A percentile compares a stretch with the other conserved stretches of the same genome.
Conservation (phyloP, 1,140 invertebrate genomes). For the Pristionchus pacificus region DNA sequence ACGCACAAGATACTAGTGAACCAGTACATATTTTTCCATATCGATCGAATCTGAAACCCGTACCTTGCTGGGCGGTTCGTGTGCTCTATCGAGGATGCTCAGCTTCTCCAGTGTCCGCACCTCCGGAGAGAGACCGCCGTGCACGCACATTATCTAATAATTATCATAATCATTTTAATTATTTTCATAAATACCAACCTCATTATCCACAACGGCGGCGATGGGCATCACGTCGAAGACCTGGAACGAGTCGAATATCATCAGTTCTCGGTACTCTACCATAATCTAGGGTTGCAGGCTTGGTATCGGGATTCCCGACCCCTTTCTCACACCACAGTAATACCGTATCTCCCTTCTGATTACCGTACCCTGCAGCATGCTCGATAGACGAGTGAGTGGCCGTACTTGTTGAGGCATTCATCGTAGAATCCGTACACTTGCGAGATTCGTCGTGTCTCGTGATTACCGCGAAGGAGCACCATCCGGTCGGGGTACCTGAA, state of each 20-base stretch:
- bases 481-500: slow-evolving; percentile 97
- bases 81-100: slow-evolving; percentile 39
- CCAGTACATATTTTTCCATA: too few species aligned
- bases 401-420: slow-evolving; percentile 57
- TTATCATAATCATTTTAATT: background rate
- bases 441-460: slow-evolving; percentile 95
- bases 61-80: slow-evolving; percentile 48
- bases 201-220: slow-evolving; percentile 50
- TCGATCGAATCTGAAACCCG: too few species aligned
- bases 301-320: too few species aligned
- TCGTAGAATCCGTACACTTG: slow-evolving; percentile 66
- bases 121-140: slow-evolving; percentile 54
- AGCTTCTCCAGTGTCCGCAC: slow-evolving; percentile 45
- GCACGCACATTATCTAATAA: slow-evolving; percentile 41
- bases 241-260: slow-evolving; percentile 33
- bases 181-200: slow-evolving; percentile 14
- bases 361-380: slow-evolving; percentile 47
- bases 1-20: too few species aligned
- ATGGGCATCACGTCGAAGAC: slow-evolving; percentile 55
- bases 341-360: background rate
- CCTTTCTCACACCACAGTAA: background rate
- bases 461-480: slow-evolving; percentile 90
- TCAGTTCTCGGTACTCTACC: background rate
- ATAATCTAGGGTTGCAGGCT: background rate
- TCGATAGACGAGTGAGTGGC: slow-evolving; percentile 53